Base-by-base conservation (phyloP, 23 tunicate genomes). In the Ascidia mentula region DNA sequence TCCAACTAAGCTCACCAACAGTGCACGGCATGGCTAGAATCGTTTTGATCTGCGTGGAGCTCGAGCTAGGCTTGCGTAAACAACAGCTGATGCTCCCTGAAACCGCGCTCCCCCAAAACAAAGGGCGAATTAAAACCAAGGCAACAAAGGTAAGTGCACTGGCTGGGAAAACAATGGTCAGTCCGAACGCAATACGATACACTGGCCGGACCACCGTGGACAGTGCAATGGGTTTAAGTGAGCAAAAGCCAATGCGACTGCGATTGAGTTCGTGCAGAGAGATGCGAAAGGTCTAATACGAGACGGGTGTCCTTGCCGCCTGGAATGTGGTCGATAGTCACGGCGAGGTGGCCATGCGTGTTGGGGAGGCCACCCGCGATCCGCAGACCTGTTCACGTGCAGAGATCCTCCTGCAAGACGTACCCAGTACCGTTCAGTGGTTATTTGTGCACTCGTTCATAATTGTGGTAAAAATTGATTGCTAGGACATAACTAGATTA, bases 311-410 rank as follows among this genome's bases (percentile, higher is more conserved):
- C 39, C 38, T 36, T 71, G 33, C 45, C 22, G 78, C 22, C 18
- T 1, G 45, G 78, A 74, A 74, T 74, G 78, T 74, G 78, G 15
- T 6, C 65, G 65, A 53, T 5, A 53, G 65, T 74, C 78, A 74
- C 78, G 26, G 78, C 17, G 18, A 31, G 6, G 4, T 34, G 78
- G 45, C 39, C 78, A 74, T 34, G 78, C 78, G 46, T 37, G 65
- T 33, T 34, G 76, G 37, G 38, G 46, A 36, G 45, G 46, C 78
- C 37, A 18, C 39, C 46, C 31, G 78, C 32, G 17, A 7, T 74
- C 26, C 78, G 18, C 45, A 6, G 28, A 53, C 22, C 65, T 53
- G n/a, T n/a, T n/a, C n/a, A n/a, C n/a, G n/a, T n/a, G n/a, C n/a
- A n/a, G n/a, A n/a, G n/a, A n/a, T n/a, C n/a, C n/a, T n/a, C n/a